Base-by-base conservation (phyloP, 2,888 invertebrate species). In the Theretra japonica region DNA sequence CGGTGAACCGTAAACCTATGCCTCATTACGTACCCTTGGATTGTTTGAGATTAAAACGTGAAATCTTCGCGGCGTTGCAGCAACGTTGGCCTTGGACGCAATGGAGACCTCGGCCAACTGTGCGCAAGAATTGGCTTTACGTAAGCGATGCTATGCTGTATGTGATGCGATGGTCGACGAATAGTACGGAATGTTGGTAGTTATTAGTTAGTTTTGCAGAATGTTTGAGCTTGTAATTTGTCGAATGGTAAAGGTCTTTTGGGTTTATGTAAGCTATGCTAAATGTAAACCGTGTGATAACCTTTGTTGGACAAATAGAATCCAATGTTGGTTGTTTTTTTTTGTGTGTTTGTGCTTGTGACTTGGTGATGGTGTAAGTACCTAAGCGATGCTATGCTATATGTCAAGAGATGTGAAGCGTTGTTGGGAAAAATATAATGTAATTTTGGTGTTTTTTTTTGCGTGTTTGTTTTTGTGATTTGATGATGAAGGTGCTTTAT, bases 51-150 rank as follows among this genome's bases (percentile, higher is more conserved):
- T 56, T 69, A 69, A n/a, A 69, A 68, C 57, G 71, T 68, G 68
- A 71, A 70, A 69, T 72, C 69, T 60, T 71, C 60, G 21, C 41
- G 53, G 4, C 41, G 60, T 72, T 60, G 72, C 69, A 30, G 59
- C 72, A 72, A 58, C 33, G n/a, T 21, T 21, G 33, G 33, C 72
- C 59, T 69, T 72, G 68, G 69, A 23, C 69, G 69, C 58, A 70
- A 41, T 33, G n/a, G n/a, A 33, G 41, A 58, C 48, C 48, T 65
- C 65, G 65, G n/a, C 62, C 19, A 60, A 62, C 62, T 21, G 33
- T 62, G 62, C 56, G 62, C 70, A 65, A 71, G 23, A 70, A 30
- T 70, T 21, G 50, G 33, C 17, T 69, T 71, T 71, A 71, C 70
- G 70, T 71, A 71, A 71, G 53, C 62, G 56, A 57, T 56, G 56